phyloP scores from a whole-genome alignment of 2,797 vertebrate genomes.

The Sebastes trivittatus region DNA sequence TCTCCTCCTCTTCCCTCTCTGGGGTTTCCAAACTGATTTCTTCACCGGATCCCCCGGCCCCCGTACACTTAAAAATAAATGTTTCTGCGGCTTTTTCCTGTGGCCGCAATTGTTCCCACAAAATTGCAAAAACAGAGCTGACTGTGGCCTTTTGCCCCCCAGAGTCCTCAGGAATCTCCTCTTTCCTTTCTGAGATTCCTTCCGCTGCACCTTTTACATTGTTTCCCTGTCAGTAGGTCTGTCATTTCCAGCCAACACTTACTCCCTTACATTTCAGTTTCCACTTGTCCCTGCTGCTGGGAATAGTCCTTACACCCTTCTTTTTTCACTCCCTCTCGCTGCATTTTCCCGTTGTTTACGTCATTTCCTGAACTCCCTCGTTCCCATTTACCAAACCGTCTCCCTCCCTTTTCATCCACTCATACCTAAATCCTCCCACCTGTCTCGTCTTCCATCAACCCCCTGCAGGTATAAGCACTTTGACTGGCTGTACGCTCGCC shows the following conservation, averaged over 20 bases:
- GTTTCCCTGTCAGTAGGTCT: slow-evolving; percentile 16
- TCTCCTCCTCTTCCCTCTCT: background rate
- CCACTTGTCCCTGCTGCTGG: background rate
- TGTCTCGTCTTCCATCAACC: background rate
- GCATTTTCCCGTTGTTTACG: background rate
- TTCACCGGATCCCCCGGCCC: background rate
- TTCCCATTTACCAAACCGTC: background rate
- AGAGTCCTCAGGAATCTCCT: slow-evolving; percentile 21
- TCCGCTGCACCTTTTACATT: slow-evolving; percentile 24
- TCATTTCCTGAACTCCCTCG: background rate
- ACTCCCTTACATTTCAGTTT: slow-evolving; percentile 2
- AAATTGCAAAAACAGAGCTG: slow-evolving; percentile 40
- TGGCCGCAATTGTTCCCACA: slow-evolving; percentile 7
- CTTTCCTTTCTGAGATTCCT: slow-evolving; percentile 13
- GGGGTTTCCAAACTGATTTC: slow-evolving; percentile 40
- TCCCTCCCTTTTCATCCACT: background rate
- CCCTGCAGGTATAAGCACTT: slow-evolving; percentile 91
- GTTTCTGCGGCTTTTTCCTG: slow-evolving; percentile 18
- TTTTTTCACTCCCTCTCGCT: background rate
- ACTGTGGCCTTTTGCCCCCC: background rate
- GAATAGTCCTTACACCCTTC: background rate
- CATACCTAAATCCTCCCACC: background rate
- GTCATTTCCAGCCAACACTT: background rate
- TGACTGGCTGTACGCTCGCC: slow-evolving; percentile 94
- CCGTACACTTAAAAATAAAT: background rate